phyloP scores from a whole-genome alignment of 2,888 invertebrate genomes.

The Volucella zonaria region DNA sequence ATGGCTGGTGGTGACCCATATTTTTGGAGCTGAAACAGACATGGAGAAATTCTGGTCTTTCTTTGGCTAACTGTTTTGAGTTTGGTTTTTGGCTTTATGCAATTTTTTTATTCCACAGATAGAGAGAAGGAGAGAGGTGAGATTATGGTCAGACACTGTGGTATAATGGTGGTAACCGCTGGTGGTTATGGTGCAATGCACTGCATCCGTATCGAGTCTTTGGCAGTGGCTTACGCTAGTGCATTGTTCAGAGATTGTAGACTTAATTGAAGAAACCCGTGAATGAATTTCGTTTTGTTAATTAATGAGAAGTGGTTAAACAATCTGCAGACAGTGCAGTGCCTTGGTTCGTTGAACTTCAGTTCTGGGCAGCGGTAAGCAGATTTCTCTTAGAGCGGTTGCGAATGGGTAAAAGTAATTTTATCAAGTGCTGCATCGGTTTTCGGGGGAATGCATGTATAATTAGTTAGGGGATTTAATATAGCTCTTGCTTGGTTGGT shows the following conservation, averaged over 20 bases:
- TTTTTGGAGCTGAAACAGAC: constrained; percentile 37
- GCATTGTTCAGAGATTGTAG: constrained; percentile 9
- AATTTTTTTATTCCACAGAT: constrained; percentile 35
- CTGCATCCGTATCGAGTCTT: constrained; percentile 8
- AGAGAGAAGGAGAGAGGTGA: constrained; percentile 7
- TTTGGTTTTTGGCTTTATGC: constrained; percentile 68
- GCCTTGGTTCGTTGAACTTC: constrained; percentile 57
- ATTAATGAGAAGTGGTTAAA: constrained; percentile 55
- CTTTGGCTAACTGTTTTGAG: constrained; percentile 49
- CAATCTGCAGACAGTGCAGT: constrained; percentile 50
- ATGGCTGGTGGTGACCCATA: constrained; percentile 68
- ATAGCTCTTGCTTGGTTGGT: not conserved
- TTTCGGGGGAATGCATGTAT: not conserved
- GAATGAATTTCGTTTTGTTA: constrained; percentile 66
- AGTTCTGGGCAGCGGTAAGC: constrained; percentile 39
- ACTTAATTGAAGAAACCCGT: constrained; percentile 56
- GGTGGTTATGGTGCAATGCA: constrained; percentile 52
- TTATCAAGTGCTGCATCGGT: not conserved
- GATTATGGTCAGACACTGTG: constrained; percentile 36
- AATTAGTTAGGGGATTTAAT: not conserved
- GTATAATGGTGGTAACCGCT: not conserved
- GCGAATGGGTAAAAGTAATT: constrained; percentile 24
- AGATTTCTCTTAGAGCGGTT: constrained; percentile 56
- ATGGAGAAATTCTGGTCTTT: constrained; percentile 67
- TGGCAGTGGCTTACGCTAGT: constrained; percentile 3